Percentiles rank a stretch among this genome's conserved stretches.
phyloP scores from a whole-genome alignment of 53 echinoderm and acorn worm genomes.

The Zoroaster sp. region DNA sequence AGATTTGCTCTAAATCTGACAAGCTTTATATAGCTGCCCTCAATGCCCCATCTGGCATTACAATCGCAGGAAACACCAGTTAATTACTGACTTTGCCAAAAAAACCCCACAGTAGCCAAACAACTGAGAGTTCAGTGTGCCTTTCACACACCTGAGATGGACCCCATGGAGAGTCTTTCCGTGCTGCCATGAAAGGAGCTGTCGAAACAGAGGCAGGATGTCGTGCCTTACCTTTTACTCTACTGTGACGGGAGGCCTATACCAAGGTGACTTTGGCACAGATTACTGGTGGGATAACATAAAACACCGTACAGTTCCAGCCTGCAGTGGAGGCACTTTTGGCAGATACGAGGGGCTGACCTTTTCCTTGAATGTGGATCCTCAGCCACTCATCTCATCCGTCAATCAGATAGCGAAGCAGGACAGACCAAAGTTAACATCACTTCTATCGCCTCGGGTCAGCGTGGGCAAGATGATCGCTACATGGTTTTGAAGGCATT shows the following conservation, averaged over 20 bases:
- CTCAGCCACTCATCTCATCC: slow-evolving; percentile 81
- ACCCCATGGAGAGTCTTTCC: slow-evolving; percentile 83
- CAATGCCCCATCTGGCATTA: slow-evolving; percentile 82
- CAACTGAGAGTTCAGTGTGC: slow-evolving; percentile 88
- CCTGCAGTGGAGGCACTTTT: slow-evolving; percentile 76
- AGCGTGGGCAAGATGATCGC: slow-evolving; percentile 81
- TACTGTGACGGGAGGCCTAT: slow-evolving; percentile 70
- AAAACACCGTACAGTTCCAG: slow-evolving; percentile 77
- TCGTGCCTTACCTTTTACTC: no score
- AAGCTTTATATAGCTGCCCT: slow-evolving; percentile 86
- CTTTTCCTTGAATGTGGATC: slow-evolving; percentile 86
- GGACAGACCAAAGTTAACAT: slow-evolving; percentile 28
- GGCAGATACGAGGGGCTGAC: slow-evolving; percentile 59
- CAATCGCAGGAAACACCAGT: slow-evolving; percentile 75
- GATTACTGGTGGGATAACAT: slow-evolving; percentile 97
- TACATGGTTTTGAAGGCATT: slow-evolving; percentile 60
- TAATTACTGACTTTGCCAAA: slow-evolving; percentile 66
- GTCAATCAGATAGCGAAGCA: slow-evolving; percentile 75
- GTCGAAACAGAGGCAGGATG: slow-evolving; percentile 65
- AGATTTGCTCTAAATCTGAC: slow-evolving; percentile 67
- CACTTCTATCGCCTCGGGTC: slow-evolving; percentile 67
- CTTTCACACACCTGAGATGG: slow-evolving; percentile 95
- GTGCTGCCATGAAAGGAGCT: slow-evolving; percentile 71
- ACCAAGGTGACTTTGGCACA: slow-evolving; percentile 76
- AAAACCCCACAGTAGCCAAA: slow-evolving; percentile 79